These are phyloP conservation scores for Cremastinae sp. DNA, from an alignment of 2,888 invertebrate species.

Conservation along the genomic window DNA sequence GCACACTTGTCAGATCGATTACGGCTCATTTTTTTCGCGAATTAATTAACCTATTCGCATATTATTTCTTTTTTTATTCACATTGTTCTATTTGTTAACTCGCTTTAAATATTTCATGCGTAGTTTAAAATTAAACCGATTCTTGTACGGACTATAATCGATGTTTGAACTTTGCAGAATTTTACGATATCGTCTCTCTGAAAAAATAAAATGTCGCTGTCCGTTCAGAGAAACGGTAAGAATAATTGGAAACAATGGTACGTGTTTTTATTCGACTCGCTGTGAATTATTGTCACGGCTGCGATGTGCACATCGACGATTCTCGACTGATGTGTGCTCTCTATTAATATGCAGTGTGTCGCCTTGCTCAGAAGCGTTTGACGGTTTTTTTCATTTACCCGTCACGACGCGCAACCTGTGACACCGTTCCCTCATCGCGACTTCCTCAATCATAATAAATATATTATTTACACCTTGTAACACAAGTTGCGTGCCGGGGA, in stretches of 20 bases:
- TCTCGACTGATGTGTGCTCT: conserved; percentile 34
- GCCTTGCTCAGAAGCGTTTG: conserved; percentile 53
- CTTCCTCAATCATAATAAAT: conserved; percentile 60
- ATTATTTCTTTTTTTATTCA: conserved; percentile 20
- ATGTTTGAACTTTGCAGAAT: not conserved
- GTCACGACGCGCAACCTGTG: conserved; percentile 64
- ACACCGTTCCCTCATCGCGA: conserved; percentile 54
- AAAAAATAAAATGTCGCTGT: not conserved
- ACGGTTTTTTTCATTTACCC: conserved; percentile 62
- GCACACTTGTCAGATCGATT: conserved; percentile 43
- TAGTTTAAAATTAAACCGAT: too few relatives aligned
- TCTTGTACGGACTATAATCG: too few relatives aligned
- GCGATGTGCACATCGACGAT: conserved; percentile 49
- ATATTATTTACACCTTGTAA: conserved; percentile 61
- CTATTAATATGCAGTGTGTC: conserved; percentile 60
- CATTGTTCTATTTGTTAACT: too few relatives aligned
- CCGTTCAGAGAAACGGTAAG: not conserved
- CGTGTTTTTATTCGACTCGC: conserved; percentile 44
- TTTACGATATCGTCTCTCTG: not conserved
- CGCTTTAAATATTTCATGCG: too few relatives aligned
- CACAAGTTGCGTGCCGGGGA: conserved; percentile 42
- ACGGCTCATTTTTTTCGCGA: conserved; percentile 19
- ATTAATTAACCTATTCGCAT: conserved; percentile 28
- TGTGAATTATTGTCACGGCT: conserved; percentile 58
- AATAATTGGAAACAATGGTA: conserved; percentile 46